Percentiles rank a stretch among this genome's conserved stretches.
phyloP scores from a whole-genome alignment of 2,113 vertebrate genomes.

The Opisthocomus hoazin region DNA sequence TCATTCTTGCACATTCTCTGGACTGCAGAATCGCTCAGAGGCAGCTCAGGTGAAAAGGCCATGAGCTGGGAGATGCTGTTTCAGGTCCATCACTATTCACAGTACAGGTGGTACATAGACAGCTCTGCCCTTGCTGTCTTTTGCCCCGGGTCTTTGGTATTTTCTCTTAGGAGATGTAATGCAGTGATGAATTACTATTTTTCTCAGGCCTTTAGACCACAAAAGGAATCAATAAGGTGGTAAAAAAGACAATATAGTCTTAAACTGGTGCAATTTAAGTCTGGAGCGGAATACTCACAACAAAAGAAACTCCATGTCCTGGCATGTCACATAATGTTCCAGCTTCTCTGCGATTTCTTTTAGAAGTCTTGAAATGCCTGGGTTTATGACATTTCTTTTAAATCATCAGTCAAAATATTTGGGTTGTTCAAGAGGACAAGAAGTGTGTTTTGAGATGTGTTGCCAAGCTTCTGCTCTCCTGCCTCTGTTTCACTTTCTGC shows the following conservation, averaged over 20 bases:
- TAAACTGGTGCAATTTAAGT: not conserved
- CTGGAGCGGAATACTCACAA: not conserved
- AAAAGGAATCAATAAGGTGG: not conserved
- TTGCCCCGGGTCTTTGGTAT: not conserved
- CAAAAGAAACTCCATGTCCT: not conserved
- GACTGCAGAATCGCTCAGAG: not conserved
- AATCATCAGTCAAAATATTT: constrained; percentile 18
- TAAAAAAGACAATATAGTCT: not conserved
- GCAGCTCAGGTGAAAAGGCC: not conserved
- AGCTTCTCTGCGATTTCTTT: not conserved
- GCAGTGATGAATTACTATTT: not conserved
- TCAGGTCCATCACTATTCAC: not conserved
- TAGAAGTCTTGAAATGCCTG: not conserved
- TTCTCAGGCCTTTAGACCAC: not conserved
- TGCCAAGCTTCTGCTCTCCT: not conserved
- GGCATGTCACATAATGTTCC: not conserved
- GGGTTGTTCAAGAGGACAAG: not conserved
- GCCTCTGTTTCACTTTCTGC: not conserved
- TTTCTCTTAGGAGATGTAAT: not conserved
- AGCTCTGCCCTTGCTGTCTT: not conserved
- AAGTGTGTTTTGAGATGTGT: not conserved
- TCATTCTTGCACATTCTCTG: not conserved
- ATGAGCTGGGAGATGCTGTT: not conserved
- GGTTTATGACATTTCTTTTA: not conserved
- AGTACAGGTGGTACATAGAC: not conserved